Evolutionary conservation across 2,113 vertebrate genomes (phyloP).

Genomic region (Rhinolophus ferrumequinum): DNA sequence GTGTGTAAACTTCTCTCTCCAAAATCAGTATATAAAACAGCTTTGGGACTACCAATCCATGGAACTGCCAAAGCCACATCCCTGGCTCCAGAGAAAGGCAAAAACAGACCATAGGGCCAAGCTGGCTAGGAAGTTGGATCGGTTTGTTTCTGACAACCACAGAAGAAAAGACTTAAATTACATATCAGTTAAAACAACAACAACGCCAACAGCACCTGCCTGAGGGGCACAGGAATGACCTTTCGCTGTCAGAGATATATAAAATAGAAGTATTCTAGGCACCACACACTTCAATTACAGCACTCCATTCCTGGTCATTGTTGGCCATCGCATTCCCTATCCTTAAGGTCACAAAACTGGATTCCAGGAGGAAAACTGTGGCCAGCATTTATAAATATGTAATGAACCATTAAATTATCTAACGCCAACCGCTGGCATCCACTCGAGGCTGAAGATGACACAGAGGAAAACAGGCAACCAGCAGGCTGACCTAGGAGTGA

Average conservation of each 20-base stretch:
- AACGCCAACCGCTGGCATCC: neutral
- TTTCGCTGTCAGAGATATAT: neutral
- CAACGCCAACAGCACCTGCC: neutral
- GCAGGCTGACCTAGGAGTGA: neutral
- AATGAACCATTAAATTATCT: neutral
- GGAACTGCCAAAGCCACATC: neutral
- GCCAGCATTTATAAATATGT: neutral
- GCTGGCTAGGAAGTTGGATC: neutral
- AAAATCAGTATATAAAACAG: neutral
- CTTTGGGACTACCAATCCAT: neutral
- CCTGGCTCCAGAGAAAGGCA: neutral
- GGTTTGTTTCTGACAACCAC: neutral
- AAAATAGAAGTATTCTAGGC: neutral
- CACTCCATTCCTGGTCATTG: neutral
- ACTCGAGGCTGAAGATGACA: neutral
- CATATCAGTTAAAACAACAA: neutral
- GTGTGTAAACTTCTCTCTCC: neutral
- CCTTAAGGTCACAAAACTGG: neutral
- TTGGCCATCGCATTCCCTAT: neutral
- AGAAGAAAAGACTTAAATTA: slow-evolving; percentile 18
- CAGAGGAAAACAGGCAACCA: neutral
- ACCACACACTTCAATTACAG: neutral
- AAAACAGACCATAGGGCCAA: neutral
- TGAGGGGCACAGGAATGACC: neutral
- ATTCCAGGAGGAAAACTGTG: neutral